phyloP scores from a whole-genome alignment of 2,113 vertebrate species.

The Leucopsar rothschildi region DNA sequence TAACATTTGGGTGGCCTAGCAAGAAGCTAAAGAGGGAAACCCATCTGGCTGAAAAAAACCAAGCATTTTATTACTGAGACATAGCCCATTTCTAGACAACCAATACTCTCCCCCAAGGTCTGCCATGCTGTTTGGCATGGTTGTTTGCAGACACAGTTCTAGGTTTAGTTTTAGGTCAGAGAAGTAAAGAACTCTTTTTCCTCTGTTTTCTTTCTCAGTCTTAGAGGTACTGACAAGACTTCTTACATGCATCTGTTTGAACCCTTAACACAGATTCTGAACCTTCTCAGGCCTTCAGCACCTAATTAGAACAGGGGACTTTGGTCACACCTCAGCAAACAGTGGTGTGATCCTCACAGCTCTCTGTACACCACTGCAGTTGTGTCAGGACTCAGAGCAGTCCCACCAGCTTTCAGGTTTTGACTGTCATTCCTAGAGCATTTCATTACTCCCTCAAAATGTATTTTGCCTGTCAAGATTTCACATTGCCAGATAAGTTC shows the following conservation, averaged over 20 bases:
- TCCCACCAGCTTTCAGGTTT: neutral
- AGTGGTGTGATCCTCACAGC: neutral
- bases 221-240: neutral
- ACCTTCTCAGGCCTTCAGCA: neutral
- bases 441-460: neutral
- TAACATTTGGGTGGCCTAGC: neutral
- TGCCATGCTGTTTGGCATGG: neutral
- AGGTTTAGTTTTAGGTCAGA: neutral
- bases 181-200: neutral
- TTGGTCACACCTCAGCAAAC: neutral
- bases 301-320: neutral
- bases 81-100: neutral
- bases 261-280: neutral
- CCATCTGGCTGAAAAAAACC: neutral
- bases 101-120: neutral
- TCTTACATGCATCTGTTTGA: neutral
- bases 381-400: neutral
- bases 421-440: neutral
- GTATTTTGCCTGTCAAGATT: neutral
- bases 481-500: neutral
- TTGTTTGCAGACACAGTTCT: neutral
- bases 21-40: neutral
- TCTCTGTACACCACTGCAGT: neutral
- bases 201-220: neutral
- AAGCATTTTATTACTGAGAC: neutral